Evolutionary conservation across 2,113 vertebrate species (phyloP).

Genomic region (cattle (Bos taurus)): ARS-UCD2.0 NC_037338.1:23120001-23120500

Average conservation of each 20-base stretch:
- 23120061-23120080: background rate
- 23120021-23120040: background rate
- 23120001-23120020: background rate
- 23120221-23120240: background rate
- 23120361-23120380: too few relatives aligned
- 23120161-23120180: background rate
- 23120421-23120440: too few relatives aligned
- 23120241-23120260: background rate
- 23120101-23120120: background rate
- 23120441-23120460: too few relatives aligned
- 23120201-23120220: background rate
- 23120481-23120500: too few relatives aligned
- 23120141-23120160: background rate
- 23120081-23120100: background rate
- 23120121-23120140: background rate
- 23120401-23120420: too few relatives aligned
- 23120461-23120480: too few relatives aligned
- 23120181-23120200: background rate
- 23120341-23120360: too few relatives aligned
- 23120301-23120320: too few relatives aligned
- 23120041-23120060: background rate
- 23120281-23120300: too few relatives aligned
- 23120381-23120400: too few relatives aligned
- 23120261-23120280: background rate
- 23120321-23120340: too few relatives aligned